Evolutionary conservation across 37 sponge, comb jelly and placozoan species (phyloP).

Genomic region (Oscarella lobularis): DNA sequence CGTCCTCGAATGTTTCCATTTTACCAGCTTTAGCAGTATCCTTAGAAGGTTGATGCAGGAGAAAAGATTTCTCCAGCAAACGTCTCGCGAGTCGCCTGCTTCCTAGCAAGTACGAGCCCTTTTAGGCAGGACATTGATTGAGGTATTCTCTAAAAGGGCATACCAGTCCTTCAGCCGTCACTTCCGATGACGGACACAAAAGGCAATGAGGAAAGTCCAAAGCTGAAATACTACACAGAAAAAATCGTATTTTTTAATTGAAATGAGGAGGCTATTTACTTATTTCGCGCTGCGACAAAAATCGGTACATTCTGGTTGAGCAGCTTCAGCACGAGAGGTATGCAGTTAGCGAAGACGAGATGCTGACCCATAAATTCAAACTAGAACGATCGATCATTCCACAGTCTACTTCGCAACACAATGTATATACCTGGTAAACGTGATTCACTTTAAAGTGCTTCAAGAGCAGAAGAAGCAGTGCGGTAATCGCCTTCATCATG

Average conservation of each 20-base stretch:
- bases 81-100: neutral
- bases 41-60: slow-evolving; percentile 79
- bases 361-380: slow-evolving; percentile 93
- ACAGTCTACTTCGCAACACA: no score
- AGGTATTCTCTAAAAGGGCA: no score
- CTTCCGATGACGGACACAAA: slow-evolving; percentile 7
- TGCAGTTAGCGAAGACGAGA: slow-evolving; percentile 92
- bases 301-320: slow-evolving; percentile 80
- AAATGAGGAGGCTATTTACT: no score
- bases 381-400: slow-evolving; percentile 1
- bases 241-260: no score
- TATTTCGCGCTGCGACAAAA: slow-evolving; percentile 68
- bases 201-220: slow-evolving; percentile 70
- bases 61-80: slow-evolving; percentile 87
- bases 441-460: slow-evolving; percentile 92
- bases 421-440: slow-evolving; percentile 44
- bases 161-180: neutral
- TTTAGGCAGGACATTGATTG: no score
- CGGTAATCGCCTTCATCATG: slow-evolving; percentile 86
- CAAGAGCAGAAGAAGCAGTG: slow-evolving; percentile 78
- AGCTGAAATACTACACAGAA: slow-evolving; percentile 12
- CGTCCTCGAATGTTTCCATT: slow-evolving; percentile 86
- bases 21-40: slow-evolving; percentile 85
- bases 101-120: no score
- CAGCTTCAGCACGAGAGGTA: slow-evolving; percentile 86